phyloP scores from a whole-genome alignment of 2,888 invertebrate genomes.

The Trichogramma evanescens region DNA sequence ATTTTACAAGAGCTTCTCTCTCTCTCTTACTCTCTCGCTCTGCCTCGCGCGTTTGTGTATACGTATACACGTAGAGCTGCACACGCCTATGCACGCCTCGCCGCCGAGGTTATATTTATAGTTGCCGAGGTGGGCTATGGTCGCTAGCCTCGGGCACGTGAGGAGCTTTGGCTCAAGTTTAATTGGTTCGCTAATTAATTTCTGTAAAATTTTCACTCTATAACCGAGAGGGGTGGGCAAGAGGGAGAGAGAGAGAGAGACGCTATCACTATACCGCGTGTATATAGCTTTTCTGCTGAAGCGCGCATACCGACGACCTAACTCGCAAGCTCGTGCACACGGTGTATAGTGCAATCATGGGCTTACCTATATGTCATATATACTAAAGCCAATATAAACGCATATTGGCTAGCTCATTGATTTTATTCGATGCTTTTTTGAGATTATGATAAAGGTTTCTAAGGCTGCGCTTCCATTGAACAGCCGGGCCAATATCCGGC shows the following conservation, averaged over 20 bases:
- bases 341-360: too few species aligned
- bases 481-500: too few species aligned
- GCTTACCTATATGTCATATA: too few species aligned
- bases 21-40: background rate
- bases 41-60: too few species aligned
- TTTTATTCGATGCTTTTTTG: too few species aligned
- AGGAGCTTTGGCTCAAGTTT: constrained; percentile 32
- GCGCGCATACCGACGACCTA: background rate
- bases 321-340: background rate
- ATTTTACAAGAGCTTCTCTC: background rate
- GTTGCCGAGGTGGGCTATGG: background rate
- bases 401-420: too few species aligned
- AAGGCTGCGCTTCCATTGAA: too few species aligned
- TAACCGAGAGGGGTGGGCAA: constrained; percentile 16
- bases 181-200: constrained; percentile 43
- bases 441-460: too few species aligned
- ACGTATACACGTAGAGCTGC: too few species aligned
- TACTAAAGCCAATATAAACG: too few species aligned
- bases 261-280: too few species aligned
- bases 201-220: constrained; percentile 29
- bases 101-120: background rate
- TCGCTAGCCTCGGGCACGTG: background rate
- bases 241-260: background rate
- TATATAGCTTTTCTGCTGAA: too few species aligned
- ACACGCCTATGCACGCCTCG: background rate